Evolutionary conservation across 2,113 vertebrate species (phyloP), one percentile per base, ranked within the genome.

Genomic region (Budorcas taxicolor): DNA sequence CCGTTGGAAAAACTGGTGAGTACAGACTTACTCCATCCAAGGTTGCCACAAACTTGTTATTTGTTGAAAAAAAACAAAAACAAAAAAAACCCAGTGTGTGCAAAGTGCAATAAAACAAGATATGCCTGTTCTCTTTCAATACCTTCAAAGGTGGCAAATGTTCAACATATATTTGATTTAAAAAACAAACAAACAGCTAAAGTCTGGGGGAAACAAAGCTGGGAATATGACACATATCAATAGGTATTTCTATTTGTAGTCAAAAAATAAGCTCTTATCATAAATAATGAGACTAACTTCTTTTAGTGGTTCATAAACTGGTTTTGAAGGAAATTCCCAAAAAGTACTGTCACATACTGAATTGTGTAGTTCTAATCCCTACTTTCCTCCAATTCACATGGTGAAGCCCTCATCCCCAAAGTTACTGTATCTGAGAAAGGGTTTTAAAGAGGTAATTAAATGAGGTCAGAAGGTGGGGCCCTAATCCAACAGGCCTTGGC

Each of bases 111-210:
- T 27, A 83, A 55, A 83, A 83, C 52, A 40, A 83, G 81, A 53
- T 40, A 83, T 40, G 81, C 81, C n/a, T 83, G 21, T 13, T 88
- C 33, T 74, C 58, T 87, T 91, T 82, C 55, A 40, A 64, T 71
- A 96, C 78, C 53, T 50, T 91, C 74, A 96, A 96, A 90, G 8
- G 52, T 82, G 15, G 60, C 50, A 93, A 95, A 89, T 83, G 3
- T 91, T 95, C 43, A 97, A 62, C 8, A 96, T 55, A 52, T 27
- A 92, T 91, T 40, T 98, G 31, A 87, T 91, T 80, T 33, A 40
- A 74, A 74, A 74, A 40, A 40, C 17, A 67, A 60, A 62, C 60
- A 87, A 97, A 94, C 47, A 94, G n/a, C 31, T 90, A 86, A 82
- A 23, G n/a, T 95, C 13, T 95, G 40, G 17, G 81, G 81, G 19